Conservation (phyloP, 2,113 vertebrate species). For the Oriolus oriolus region DNA sequence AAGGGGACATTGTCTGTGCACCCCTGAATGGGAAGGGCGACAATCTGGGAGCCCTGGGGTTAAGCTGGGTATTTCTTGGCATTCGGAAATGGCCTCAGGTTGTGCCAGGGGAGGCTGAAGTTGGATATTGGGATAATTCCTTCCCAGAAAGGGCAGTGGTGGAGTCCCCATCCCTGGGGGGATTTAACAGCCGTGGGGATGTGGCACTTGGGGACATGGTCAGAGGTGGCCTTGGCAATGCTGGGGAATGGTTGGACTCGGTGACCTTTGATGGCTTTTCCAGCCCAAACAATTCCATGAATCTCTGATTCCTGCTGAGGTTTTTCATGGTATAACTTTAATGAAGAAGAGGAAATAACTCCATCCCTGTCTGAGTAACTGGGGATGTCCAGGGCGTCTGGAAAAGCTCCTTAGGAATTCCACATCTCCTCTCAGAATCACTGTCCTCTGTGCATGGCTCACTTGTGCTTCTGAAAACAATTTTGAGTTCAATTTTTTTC, state of each 20-base stretch:
- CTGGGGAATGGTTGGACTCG: not conserved
- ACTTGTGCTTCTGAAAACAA: not conserved
- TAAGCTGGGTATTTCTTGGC: not conserved
- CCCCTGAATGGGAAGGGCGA: accelerated
- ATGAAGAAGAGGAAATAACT: not conserved
- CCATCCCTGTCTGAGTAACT: not conserved
- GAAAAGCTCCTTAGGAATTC: not conserved
- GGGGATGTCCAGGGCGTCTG: too few species aligned
- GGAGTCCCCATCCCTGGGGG: not conserved
- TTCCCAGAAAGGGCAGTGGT: too few species aligned
- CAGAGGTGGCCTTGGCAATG: not conserved
- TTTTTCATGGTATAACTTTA: not conserved
- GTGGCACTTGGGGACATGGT: not conserved
- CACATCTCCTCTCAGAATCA: not conserved
- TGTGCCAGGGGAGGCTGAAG: not conserved
- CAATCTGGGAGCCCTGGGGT: accelerated
- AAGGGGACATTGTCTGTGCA: accelerated
- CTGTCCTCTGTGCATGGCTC: too few species aligned
- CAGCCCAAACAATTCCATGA: not conserved
- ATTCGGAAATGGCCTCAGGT: not conserved
- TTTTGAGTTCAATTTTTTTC: not conserved
- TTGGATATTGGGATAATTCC: not conserved
- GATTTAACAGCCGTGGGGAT: not conserved
- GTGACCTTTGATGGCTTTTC: not conserved
- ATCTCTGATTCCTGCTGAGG: not conserved